Percentiles rank a stretch among this genome's conserved stretches.
Conservation (phyloP, 2,113 vertebrate genomes). For the Balaenoptera acutorostrata region DNA sequence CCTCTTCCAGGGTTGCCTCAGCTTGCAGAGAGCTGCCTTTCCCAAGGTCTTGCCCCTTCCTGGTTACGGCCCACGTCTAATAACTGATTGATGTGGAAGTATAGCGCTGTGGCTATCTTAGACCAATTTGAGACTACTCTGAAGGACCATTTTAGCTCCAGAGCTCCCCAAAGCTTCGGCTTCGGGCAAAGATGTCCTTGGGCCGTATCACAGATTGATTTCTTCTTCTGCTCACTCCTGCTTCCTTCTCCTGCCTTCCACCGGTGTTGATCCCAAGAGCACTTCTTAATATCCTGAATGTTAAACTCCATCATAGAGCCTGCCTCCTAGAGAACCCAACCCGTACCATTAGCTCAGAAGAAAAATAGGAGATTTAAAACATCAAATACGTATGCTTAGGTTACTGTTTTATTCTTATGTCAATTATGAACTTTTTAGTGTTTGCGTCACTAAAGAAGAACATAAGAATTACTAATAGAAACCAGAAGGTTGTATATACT, state of each 20-base stretch:
- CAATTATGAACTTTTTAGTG: neutral
- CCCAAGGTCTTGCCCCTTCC: neutral
- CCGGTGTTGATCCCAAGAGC: neutral
- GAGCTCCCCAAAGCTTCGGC: neutral
- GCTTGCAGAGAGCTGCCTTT: neutral
- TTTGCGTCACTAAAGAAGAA: constrained; percentile 9
- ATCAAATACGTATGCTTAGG: neutral
- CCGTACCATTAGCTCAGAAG: neutral
- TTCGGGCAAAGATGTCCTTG: neutral
- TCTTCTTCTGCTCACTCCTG: neutral
- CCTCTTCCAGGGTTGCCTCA: neutral
- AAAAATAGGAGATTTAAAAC: neutral
- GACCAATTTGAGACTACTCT: neutral
- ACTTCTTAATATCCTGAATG: neutral
- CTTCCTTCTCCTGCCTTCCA: neutral
- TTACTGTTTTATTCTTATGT: neutral
- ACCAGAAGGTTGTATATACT: neutral
- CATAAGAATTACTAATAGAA: neutral
- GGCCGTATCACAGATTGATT: neutral
- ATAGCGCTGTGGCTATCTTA: neutral
- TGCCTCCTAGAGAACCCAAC: neutral
- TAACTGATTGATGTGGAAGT: neutral
- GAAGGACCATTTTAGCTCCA: neutral
- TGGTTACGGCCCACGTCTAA: neutral
- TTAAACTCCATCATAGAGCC: neutral